Evolutionary conservation across 2,888 invertebrate species (phyloP).

Genomic region (Lordiphosa fenestrarum): DNA sequence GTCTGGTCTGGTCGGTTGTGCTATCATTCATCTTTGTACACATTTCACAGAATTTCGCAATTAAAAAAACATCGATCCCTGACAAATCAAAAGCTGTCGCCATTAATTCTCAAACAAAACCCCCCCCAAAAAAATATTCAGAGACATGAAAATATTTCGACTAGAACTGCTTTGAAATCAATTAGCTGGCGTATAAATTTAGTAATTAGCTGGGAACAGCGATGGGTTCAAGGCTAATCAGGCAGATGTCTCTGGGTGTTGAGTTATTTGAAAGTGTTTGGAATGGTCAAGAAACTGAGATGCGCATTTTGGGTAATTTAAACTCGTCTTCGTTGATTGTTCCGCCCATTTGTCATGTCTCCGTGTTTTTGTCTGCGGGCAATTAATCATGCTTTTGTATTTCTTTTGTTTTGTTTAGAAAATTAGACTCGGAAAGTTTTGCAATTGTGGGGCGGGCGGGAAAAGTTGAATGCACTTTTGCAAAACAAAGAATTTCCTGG

Average conservation of each 20-base stretch:
- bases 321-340: conserved; percentile 49
- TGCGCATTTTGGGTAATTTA: conserved; percentile 45
- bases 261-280: conserved; percentile 26
- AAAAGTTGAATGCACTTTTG: conserved; percentile 67
- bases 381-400: conserved; percentile 54
- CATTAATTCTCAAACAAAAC: conserved; percentile 2
- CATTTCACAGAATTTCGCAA: too few relatives aligned
- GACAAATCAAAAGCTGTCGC: not conserved
- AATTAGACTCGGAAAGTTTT: conserved; percentile 27
- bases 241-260: conserved; percentile 8
- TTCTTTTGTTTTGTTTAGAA: conserved; percentile 24
- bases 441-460: conserved; percentile 18
- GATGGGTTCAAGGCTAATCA: conserved; percentile 59
- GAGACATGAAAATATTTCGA: conserved; percentile 5
- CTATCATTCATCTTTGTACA: too few relatives aligned
- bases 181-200: conserved; percentile 51
- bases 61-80: too few relatives aligned
- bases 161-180: conserved; percentile 56
- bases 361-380: conserved; percentile 17
- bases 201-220: conserved; percentile 50
- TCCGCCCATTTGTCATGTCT: conserved; percentile 54
- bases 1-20: too few relatives aligned
- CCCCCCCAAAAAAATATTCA: conserved; percentile 4
- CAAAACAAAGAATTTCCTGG: conserved; percentile 46
- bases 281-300: conserved; percentile 7